Conservation (phyloP, 2,888 invertebrate species). For the Drosophila histrio region DNA sequence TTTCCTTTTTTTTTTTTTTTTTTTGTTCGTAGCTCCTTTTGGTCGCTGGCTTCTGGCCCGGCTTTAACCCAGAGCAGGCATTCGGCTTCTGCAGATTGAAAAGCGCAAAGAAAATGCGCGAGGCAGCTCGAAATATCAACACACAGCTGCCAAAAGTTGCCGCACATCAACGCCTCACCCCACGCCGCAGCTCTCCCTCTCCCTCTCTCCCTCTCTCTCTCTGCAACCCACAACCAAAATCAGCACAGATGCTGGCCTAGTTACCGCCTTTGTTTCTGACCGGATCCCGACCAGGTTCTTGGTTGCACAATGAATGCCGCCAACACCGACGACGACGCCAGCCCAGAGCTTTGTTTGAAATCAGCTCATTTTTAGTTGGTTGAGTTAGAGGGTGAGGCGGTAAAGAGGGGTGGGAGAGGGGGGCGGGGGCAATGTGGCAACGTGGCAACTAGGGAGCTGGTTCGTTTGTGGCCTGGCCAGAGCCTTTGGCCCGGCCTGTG, state of each 20-base stretch:
- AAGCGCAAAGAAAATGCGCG: constrained; percentile 68
- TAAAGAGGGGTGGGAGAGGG: not conserved
- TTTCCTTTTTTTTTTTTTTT: constrained; percentile 4
- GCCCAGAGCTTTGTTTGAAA: constrained; percentile 69
- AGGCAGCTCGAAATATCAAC: constrained; percentile 51
- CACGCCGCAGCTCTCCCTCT: not conserved
- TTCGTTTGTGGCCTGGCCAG: constrained; percentile 64
- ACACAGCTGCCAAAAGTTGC: constrained; percentile 64
- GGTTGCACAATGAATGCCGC: constrained; percentile 64
- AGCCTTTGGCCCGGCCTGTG: constrained; percentile 43
- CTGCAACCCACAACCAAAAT: constrained; percentile 34
- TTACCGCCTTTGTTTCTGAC: constrained; percentile 68
- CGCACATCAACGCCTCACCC: constrained; percentile 17
- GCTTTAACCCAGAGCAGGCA: constrained; percentile 29
- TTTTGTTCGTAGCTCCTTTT: constrained; percentile 13
- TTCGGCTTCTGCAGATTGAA: constrained; percentile 49
- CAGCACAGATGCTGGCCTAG: constrained; percentile 73
- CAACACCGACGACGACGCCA: constrained; percentile 22
- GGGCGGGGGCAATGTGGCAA: constrained; percentile 11
- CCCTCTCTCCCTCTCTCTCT: not conserved
- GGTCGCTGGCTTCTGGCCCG: constrained; percentile 10
- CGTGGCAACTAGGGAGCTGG: constrained; percentile 52
- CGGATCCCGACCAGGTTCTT: constrained; percentile 49
- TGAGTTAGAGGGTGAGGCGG: constrained; percentile 12
- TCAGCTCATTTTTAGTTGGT: constrained; percentile 72